Conservation (phyloP, 2,888 invertebrate genomes). For the Lycophotia porphyrea region DNA sequence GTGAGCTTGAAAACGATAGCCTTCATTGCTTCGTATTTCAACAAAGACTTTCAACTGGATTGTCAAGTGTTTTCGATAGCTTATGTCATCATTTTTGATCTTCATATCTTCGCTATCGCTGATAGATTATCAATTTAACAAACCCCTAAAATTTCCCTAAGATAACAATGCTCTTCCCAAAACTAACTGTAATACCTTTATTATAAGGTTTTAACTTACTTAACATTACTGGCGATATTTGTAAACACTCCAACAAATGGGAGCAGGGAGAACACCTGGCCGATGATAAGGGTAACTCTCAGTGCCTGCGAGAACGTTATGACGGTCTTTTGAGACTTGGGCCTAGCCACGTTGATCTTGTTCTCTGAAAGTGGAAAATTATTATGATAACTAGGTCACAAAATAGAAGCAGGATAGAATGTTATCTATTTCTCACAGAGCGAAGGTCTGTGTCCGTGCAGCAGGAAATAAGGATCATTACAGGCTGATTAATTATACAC, state of each 20-base stretch:
- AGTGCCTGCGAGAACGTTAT: constrained; percentile 79
- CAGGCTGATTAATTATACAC: too few species aligned
- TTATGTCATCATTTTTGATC: not conserved
- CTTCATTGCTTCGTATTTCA: too few species aligned
- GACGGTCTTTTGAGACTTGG: constrained; percentile 61
- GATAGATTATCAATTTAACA: not conserved
- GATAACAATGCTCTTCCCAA: not conserved
- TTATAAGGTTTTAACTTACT: constrained; percentile 68
- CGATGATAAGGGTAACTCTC: constrained; percentile 76
- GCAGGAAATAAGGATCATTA: not conserved
- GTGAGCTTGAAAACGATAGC: too few species aligned
- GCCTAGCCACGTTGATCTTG: constrained; percentile 74
- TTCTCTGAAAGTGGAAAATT: constrained; percentile 74
- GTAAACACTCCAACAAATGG: constrained; percentile 79
- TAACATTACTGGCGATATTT: constrained; percentile 68
- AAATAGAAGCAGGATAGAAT: not conserved
- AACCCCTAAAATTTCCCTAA: too few species aligned
- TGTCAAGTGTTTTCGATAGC: not conserved
- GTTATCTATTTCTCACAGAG: not conserved
- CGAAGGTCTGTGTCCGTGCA: not conserved
- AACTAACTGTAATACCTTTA: not conserved
- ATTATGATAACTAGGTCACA: not conserved
- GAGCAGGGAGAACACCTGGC: constrained; percentile 81
- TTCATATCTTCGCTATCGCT: not conserved
- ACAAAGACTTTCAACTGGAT: not conserved